These are phyloP conservation scores for Etheostoma nigrum DNA, from an alignment of 2,797 vertebrate species.

Conservation along the genomic window DNA sequence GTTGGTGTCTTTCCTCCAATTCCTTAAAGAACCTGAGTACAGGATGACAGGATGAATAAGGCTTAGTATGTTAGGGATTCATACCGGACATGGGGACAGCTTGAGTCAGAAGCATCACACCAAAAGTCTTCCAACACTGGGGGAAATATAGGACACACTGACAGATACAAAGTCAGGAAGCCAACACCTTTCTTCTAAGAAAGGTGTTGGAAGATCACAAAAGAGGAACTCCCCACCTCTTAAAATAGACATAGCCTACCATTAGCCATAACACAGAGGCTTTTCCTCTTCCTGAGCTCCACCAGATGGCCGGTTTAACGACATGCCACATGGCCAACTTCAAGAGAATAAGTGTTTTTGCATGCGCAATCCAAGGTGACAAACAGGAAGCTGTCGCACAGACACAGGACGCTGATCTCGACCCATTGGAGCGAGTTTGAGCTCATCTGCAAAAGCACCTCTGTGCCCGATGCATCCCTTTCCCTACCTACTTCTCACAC, in stretches of 20 bases:
- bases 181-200: conserved; percentile 49
- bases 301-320: conserved; percentile 73
- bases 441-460: conserved; percentile 63
- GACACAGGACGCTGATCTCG: conserved; percentile 68
- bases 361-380: conserved; percentile 53
- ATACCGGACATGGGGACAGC: background rate
- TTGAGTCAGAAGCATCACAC: conserved; percentile 27
- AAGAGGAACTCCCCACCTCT: conserved; percentile 65
- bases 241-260: conserved; percentile 71
- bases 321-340: conserved; percentile 55
- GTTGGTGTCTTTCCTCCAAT: conserved; percentile 92
- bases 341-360: conserved; percentile 45
- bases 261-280: conserved; percentile 68
- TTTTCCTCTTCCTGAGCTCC: conserved; percentile 78
- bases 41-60: background rate
- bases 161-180: conserved; percentile 61
- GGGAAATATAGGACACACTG: conserved; percentile 37
- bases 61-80: conserved; percentile 32
- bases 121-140: conserved; percentile 2
- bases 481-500: conserved; percentile 1
- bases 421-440: conserved; percentile 19
- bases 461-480: background rate
- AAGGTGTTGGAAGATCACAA: conserved; percentile 51
- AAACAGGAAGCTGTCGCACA: conserved; percentile 75
- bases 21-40: conserved; percentile 93